phyloP scores from a whole-genome alignment of 2,797 vertebrate species.

The Platyrinchus mystaceus region DNA sequence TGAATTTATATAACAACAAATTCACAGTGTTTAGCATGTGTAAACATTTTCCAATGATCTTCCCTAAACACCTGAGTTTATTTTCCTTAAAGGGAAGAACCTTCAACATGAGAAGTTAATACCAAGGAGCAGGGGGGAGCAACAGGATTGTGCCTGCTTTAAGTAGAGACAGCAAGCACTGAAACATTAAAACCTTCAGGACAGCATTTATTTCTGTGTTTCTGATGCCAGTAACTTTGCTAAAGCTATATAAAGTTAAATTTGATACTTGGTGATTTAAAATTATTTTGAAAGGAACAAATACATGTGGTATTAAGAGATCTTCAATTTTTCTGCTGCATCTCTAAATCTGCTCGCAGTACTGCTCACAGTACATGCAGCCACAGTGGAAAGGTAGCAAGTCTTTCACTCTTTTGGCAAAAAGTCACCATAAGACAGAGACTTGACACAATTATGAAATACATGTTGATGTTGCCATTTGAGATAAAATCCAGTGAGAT shows the following conservation, averaged over 20 bases:
- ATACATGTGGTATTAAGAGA: background rate
- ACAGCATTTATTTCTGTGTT: background rate
- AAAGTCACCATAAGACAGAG: background rate
- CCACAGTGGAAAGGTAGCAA: background rate
- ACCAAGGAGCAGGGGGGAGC: background rate
- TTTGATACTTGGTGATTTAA: background rate
- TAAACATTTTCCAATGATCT: background rate
- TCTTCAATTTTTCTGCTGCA: background rate
- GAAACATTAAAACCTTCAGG: background rate
- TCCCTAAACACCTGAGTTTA: background rate
- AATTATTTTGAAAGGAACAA: background rate
- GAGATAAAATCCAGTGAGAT: background rate
- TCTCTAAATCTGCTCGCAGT: background rate
- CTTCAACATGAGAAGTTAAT: background rate
- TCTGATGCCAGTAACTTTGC: background rate
- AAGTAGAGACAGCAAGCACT: background rate
- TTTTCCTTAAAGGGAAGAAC: constrained; percentile 21
- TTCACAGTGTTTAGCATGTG: background rate
- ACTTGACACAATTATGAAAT: background rate
- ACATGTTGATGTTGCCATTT: background rate
- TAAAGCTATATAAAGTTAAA: background rate
- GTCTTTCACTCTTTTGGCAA: background rate
- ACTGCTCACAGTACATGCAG: background rate
- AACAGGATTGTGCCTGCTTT: background rate
- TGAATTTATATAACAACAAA: constrained; percentile 41